Evolutionary conservation across 2,888 invertebrate species (phyloP).

Genomic region (Brachypterus glaber): DNA sequence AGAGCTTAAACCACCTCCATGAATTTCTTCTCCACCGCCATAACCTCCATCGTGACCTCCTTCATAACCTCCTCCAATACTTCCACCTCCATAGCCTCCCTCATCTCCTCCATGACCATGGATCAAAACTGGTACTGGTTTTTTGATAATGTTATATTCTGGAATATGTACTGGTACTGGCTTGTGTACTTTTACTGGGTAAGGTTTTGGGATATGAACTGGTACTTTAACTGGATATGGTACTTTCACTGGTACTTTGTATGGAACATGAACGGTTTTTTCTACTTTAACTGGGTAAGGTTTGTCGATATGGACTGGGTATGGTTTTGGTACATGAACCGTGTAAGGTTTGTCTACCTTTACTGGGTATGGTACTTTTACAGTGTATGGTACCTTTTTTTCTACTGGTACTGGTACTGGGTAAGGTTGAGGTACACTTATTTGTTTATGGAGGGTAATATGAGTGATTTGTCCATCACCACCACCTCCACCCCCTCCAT

Average conservation of each 20-base stretch:
- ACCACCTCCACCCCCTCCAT: constrained; percentile 14
- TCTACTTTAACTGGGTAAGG: constrained; percentile 44
- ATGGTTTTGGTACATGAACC: constrained; percentile 53
- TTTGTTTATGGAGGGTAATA: constrained; percentile 54
- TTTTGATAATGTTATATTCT: constrained; percentile 44
- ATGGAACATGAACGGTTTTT: constrained; percentile 36
- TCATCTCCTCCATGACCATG: constrained; percentile 22
- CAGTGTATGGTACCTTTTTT: constrained; percentile 56
- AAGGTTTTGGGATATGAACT: constrained; percentile 29
- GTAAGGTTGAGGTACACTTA: constrained; percentile 44
- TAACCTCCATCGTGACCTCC: constrained; percentile 15
- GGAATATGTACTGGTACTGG: constrained; percentile 41
- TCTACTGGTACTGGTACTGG: constrained; percentile 51
- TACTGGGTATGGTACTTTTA: constrained; percentile 45
- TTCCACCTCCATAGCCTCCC: constrained; percentile 19
- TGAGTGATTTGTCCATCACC: constrained; percentile 41
- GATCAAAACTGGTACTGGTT: constrained; percentile 41
- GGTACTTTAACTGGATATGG: constrained; percentile 32
- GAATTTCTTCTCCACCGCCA: constrained; percentile 18
- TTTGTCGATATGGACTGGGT: constrained; percentile 48
- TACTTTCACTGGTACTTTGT: constrained; percentile 29
- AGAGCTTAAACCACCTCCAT: constrained; percentile 18
- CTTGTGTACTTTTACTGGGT: constrained; percentile 40
- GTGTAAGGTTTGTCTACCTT: constrained; percentile 53
- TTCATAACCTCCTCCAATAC: constrained; percentile 22